Conservation (phyloP, 2,113 vertebrate species). For the human (Homo sapiens) region GRCh38 chr4:86220001-86220500, state of each 20-base stretch:
- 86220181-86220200: conserved; percentile 40
- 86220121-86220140: conserved; percentile 69
- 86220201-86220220: background rate
- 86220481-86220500: background rate
- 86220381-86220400: background rate
- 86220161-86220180: conserved; percentile 33
- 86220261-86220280: background rate
- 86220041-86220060: background rate
- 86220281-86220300: background rate
- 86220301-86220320: background rate
- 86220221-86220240: conserved; percentile 48
- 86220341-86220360: background rate
- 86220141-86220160: conserved; percentile 46
- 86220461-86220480: background rate
- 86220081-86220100: conserved; percentile 54
- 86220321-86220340: background rate
- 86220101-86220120: background rate
- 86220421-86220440: background rate
- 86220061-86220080: conserved; percentile 15
- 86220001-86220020: background rate
- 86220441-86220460: background rate
- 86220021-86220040: background rate
- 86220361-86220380: background rate
- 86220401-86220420: background rate
- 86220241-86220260: background rate